Base-by-base conservation (phyloP, 2,888 invertebrate genomes). In the Piscicola geometra region DNA sequence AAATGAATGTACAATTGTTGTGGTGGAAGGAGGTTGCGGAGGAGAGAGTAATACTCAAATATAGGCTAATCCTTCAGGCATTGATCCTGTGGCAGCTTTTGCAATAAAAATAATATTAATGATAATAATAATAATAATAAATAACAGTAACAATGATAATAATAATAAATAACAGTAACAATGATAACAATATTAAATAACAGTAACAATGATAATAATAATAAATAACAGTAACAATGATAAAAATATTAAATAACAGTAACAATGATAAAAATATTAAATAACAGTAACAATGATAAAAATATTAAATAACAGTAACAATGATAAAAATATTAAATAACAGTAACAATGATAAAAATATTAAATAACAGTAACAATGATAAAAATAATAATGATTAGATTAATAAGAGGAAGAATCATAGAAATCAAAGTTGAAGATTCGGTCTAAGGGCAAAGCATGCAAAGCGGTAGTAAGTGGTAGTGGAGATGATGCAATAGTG, bases 291-390 rank as follows among this genome's bases (percentile, higher is more conserved):
- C 21, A 28, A n/a, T 64, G 21, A 64, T 30, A 64, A n/a, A n/a
- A 64, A n/a, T 5, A 64, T 28, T 5, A 64, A 64, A 64, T 28
- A 28, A 64, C 9, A 28, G n/a, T n/a, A n/a, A 64, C 21, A 64
- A 64, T 64, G 21, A 28, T n/a, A 30, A 9, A 21, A n/a, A 64
- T 28, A 64, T 5, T 28, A 64, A n/a, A 12, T n/a, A 30, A 64
- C n/a, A 12, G 64, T 64, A 21, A 64, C 64, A 64, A 64, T 64
- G 30, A 64, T 12, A 64, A 64, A 28, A 64, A 64, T 64, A 64
- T 41, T 41, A 41, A 41, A 41, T 9, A 41, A 41, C 15, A 9
- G 15, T 41, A 9, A 41, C 15, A 9, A 41, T 41, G 5, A 15
- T 64, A 21, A 64, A 28, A 64, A 64, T 64, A 21, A 64, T 30